Percentiles rank a stretch among this genome's conserved stretches.
phyloP scores from a whole-genome alignment of 2,888 invertebrate species.

The Platycheirus rosarum region DNA sequence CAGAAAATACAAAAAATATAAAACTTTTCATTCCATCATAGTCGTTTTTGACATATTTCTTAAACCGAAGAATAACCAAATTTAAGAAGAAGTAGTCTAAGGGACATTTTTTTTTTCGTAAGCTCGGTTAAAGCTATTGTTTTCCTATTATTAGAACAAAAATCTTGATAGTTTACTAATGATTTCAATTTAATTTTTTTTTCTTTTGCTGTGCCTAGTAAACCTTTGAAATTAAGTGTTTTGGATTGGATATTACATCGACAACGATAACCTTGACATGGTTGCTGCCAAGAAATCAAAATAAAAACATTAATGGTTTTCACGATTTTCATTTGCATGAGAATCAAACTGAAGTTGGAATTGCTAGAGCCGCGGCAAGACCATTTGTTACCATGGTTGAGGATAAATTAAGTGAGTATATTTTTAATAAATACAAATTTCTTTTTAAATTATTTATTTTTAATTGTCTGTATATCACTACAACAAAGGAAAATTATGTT shows the following conservation, averaged over 20 bases:
- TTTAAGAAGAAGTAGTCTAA: too few species aligned
- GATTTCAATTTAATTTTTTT: slow-evolving; percentile 22
- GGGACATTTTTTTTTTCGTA: too few species aligned
- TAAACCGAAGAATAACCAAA: too few species aligned
- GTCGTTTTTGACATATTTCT: too few species aligned
- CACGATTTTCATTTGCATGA: slow-evolving; percentile 88
- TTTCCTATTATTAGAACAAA: too few species aligned
- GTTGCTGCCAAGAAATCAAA: slow-evolving; percentile 89
- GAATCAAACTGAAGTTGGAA: slow-evolving; percentile 87
- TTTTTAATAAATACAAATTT: too few species aligned
- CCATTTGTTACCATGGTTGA: slow-evolving; percentile 83
- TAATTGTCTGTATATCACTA: too few species aligned
- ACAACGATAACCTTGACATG: slow-evolving; percentile 91
- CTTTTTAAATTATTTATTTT: too few species aligned
- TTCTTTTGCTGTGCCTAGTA: slow-evolving; percentile 86
- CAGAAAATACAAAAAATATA: too few species aligned
- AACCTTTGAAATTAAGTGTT: slow-evolving; percentile 91
- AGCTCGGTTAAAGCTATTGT: too few species aligned
- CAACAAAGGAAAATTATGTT: too few species aligned
- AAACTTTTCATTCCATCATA: too few species aligned
- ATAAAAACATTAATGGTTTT: slow-evolving; percentile 88
- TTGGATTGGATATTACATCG: slow-evolving; percentile 89
- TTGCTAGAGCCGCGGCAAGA: slow-evolving; percentile 82
- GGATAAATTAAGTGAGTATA: slow-evolving; percentile 86
- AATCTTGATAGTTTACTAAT: neutral